phyloP scores from a whole-genome alignment of 2,113 vertebrate genomes.

The Psittacula cyanocephala region DNA sequence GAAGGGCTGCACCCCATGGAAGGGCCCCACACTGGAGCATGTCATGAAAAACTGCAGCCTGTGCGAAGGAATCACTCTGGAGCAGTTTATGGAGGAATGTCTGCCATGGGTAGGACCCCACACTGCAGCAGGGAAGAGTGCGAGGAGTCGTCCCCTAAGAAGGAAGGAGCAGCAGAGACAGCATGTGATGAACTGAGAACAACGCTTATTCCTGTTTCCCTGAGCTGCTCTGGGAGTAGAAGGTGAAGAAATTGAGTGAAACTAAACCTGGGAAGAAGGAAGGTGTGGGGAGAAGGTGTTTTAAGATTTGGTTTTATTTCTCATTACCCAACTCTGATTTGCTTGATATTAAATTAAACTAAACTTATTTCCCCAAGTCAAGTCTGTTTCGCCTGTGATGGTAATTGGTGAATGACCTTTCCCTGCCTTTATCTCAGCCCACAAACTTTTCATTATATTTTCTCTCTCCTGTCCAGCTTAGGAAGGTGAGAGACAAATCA shows the following conservation, averaged over 20 bases:
- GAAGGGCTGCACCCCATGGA: not conserved
- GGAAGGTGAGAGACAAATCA: not conserved
- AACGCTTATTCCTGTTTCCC: not conserved
- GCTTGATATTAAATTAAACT: not conserved
- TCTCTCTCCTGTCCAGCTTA: not conserved
- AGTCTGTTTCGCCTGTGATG: not conserved
- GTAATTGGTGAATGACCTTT: not conserved
- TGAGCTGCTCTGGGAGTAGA: accelerated
- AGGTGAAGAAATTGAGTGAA: not conserved
- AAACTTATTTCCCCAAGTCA: not conserved
- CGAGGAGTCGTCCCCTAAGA: not conserved
- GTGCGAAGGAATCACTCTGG: not conserved
- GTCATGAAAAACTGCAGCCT: not conserved
- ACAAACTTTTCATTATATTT: accelerated
- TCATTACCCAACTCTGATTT: not conserved
- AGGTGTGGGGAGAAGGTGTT: not conserved
- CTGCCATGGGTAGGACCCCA: not conserved
- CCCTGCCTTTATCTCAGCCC: not conserved
- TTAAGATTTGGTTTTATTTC: not conserved
- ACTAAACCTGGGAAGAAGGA: not conserved
- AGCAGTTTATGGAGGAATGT: not conserved
- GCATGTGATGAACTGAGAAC: not conserved
- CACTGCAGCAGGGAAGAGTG: not conserved
- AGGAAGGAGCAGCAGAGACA: not conserved
- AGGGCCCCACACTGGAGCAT: not conserved